Base-by-base conservation (phyloP, 2,113 vertebrate species). In the Brachyhypopomus gauderio region DNA sequence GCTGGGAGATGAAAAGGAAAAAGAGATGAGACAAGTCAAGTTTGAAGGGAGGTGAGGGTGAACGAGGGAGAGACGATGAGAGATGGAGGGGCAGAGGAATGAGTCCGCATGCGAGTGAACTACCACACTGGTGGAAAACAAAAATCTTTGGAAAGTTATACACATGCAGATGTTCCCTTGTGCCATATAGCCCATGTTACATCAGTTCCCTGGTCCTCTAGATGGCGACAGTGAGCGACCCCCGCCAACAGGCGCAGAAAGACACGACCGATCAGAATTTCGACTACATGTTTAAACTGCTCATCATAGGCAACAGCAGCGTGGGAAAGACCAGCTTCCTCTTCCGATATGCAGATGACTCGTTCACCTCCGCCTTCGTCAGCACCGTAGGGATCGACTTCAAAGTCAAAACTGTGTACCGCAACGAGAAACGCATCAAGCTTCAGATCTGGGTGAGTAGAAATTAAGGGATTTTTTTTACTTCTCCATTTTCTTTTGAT, bases 381-480 rank as follows among this genome's bases (percentile, higher is more conserved):
- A 97, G 96, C 92, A 97, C 96, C 0, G 96, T 97, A 84, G 96
- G 96, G 87, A 97, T 97, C 5, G 96, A 97, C 90, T 97, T 97
- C 87, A 97, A 97, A 88, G 95, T 97, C 82, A 97, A 97, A 89
- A 97, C 96, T 0, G 93, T 97, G 83, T 95, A 95, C 86, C 92
- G 96, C 48, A 94, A 94, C 0, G 92, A 96, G 86, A 97, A 96
- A 89, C 90, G 95, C 79, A 93, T 97, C 87, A 97, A 97, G 84
- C 94, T 97, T 27, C 96, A 97, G 93, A 97, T 97, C 81, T 97
- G 96, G 96, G 96, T 97, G 88, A 90, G 94, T 67, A 72, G 63
- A 38, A 38, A 25, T 30, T 25, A 58, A 30, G 36, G 11, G 36
- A 27, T 12, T 36, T 79, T 52, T 52, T 52, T 52, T 11, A 11